Evolutionary conservation across 2,113 vertebrate species (phyloP).

Genomic region (Pyrgilauda ruficollis): DNA sequence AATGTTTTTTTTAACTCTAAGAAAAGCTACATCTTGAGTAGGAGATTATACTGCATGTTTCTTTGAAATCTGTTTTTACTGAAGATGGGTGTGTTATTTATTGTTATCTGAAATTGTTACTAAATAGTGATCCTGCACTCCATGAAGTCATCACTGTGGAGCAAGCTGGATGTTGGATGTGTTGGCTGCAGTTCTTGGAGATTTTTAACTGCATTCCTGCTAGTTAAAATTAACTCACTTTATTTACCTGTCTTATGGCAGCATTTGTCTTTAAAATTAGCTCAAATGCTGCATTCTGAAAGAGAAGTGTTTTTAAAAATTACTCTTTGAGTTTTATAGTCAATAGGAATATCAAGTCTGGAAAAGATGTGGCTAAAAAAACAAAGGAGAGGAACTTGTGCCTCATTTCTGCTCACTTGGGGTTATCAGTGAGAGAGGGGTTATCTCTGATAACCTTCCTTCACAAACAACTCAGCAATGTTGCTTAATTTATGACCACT

Average conservation of each 20-base stretch:
- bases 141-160: fast-evolving
- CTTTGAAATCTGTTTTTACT: constrained; percentile 9
- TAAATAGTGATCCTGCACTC: not conserved
- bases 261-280: not conserved
- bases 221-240: not conserved
- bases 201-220: not conserved
- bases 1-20: not conserved
- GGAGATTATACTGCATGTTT: not conserved
- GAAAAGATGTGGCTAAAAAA: constrained; percentile 10
- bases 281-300: not conserved
- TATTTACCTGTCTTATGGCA: not conserved
- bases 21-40: not conserved
- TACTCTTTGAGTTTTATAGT: not conserved
- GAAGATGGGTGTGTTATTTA: not conserved
- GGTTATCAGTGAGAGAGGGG: constrained; percentile 52
- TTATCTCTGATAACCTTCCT: constrained; percentile 57
- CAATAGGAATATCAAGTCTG: not conserved
- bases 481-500: constrained; percentile 32
- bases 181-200: not conserved
- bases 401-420: not conserved
- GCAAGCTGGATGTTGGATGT: not conserved
- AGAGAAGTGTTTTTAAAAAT: not conserved
- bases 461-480: constrained; percentile 30
- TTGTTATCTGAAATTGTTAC: not conserved
- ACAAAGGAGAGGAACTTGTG: constrained; percentile 20